A percentile compares a stretch with the other conserved stretches of the same genome.
Evolutionary conservation across 1,140 invertebrate genomes (phyloP).

Genomic region (Drosophila teissieri): DNA sequence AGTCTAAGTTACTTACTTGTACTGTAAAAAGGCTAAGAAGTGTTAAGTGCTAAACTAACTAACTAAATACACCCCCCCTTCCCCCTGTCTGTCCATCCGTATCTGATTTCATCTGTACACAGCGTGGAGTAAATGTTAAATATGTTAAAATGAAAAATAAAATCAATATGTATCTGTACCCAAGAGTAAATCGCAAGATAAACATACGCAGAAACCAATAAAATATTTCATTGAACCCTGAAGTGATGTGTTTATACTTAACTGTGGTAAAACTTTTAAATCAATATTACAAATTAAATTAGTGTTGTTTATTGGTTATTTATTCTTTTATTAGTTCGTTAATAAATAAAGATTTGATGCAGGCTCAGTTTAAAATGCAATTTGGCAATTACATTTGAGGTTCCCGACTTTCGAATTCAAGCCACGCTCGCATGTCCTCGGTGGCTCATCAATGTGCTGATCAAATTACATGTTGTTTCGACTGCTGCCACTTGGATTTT

Average conservation of each 20-base stretch:
- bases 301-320: neutral
- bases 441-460: slow-evolving; percentile 58
- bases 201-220: slow-evolving; percentile 55
- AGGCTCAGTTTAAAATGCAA: slow-evolving; percentile 19
- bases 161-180: slow-evolving; percentile 61
- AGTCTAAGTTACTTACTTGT: slow-evolving; percentile 43
- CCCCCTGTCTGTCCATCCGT: slow-evolving; percentile 1
- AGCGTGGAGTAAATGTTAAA: slow-evolving; percentile 62
- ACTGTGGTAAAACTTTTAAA: no score
- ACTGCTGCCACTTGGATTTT: slow-evolving; percentile 54
- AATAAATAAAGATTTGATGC: slow-evolving; percentile 31
- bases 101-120: slow-evolving; percentile 30
- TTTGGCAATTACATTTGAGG: slow-evolving; percentile 21
- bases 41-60: slow-evolving; percentile 48
- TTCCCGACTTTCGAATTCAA: slow-evolving; percentile 13
- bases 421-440: slow-evolving; percentile 33
- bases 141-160: slow-evolving; percentile 54
- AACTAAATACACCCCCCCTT: slow-evolving; percentile 2
- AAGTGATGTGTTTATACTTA: neutral
- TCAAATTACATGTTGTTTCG: slow-evolving; percentile 51
- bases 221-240: slow-evolving; percentile 77
- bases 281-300: neutral
- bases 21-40: slow-evolving; percentile 40
- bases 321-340: slow-evolving; percentile 5
- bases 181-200: slow-evolving; percentile 48